A percentile compares a stretch with the other conserved stretches of the same genome.
Conservation (phyloP, 2,113 vertebrate genomes). For the Polypterus senegalus region DNA sequence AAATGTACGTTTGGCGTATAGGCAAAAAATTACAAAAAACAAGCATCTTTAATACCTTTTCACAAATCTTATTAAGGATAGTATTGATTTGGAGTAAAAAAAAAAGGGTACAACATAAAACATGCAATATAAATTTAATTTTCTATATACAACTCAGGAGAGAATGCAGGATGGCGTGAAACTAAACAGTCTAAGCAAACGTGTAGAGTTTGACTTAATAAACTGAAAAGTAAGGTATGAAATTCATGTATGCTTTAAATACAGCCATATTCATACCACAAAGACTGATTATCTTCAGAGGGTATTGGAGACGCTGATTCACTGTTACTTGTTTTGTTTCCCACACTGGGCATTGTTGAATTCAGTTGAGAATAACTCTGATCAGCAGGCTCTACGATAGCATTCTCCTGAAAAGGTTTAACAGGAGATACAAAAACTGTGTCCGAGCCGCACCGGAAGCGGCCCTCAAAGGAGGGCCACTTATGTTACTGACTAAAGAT, state of each 20-base stretch:
- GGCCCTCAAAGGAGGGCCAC: conserved; percentile 54
- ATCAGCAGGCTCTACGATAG: conserved; percentile 25
- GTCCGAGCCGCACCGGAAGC: conserved; percentile 20
- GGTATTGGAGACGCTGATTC: conserved; percentile 50
- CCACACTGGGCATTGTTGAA: conserved; percentile 22
- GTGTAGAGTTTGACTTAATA: no score
- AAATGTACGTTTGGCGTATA: no score
- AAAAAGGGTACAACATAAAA: no score
- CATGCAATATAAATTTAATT: no score
- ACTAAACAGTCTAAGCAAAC: no score
- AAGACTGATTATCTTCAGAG: conserved; percentile 76
- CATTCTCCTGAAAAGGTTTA: conserved; percentile 29
- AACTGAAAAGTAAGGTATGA: no score
- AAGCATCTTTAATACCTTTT: no score
- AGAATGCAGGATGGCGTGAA: no score
- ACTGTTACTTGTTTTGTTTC: conserved; percentile 18
- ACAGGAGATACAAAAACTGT: conserved; percentile 22
- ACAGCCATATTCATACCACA: conserved; percentile 97
- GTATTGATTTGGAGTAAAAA: no score
- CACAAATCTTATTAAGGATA: no score
- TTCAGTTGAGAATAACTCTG: conserved; percentile 23
- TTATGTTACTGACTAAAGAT: conserved; percentile 86
- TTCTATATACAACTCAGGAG: no score
- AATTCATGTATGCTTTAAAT: conserved; percentile 45
- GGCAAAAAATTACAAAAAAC: no score